Evolutionary conservation across 2,797 vertebrate genomes (phyloP).

Genomic region (Furcifer pardalis): DNA sequence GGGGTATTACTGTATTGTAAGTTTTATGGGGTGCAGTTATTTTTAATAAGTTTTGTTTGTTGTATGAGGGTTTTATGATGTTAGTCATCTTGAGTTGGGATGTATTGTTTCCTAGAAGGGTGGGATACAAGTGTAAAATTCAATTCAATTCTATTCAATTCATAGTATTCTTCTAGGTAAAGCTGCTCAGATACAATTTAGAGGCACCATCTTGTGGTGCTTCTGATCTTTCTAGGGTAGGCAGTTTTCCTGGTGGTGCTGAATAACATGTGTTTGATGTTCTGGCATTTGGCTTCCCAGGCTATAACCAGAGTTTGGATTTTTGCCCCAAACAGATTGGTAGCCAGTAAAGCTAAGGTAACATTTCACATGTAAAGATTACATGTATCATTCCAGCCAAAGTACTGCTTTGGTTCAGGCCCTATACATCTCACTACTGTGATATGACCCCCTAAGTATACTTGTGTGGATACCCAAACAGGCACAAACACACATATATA

Average conservation of each 20-base stretch:
- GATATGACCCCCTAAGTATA: background rate
- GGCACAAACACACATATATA: background rate
- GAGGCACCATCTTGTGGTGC: background rate
- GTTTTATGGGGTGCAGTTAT: no score
- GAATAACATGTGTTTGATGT: background rate
- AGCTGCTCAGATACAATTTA: background rate
- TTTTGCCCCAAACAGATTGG: background rate
- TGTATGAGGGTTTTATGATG: no score
- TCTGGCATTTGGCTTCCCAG: conserved; percentile 26
- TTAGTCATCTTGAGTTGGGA: no score
- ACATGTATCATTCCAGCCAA: background rate
- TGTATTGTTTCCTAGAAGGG: no score
- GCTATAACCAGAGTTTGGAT: background rate
- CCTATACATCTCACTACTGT: no score
- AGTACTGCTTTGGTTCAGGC: no score
- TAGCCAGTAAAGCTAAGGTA: background rate
- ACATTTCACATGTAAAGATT: background rate
- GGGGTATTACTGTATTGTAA: no score
- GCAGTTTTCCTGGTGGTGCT: background rate
- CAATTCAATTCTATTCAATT: no score
- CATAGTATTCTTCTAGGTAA: background rate
- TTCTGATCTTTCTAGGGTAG: conserved; percentile 24
- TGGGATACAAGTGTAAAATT: no score
- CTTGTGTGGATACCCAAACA: no score
- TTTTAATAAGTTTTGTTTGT: no score